Percentiles rank a stretch among this genome's conserved stretches.
phyloP scores from a whole-genome alignment of 2,113 vertebrate species.

The Rhea americana region DNA sequence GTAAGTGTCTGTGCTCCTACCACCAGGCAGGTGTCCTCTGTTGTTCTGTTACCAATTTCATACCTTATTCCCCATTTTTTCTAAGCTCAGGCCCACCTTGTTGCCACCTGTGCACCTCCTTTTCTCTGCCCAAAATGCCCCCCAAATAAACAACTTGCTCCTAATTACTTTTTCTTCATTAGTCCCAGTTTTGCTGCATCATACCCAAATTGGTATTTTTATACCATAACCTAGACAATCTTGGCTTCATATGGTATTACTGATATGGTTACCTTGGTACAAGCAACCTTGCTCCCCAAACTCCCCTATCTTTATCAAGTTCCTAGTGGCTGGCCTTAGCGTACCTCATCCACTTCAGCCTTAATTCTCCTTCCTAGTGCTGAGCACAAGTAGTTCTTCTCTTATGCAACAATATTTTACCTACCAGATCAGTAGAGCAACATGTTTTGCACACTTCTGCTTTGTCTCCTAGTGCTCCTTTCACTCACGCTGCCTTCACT shows the following conservation, averaged over 20 bases:
- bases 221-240: neutral
- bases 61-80: neutral
- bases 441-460: neutral
- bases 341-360: neutral
- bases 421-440: neutral
- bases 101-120: neutral
- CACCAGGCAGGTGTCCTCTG: neutral
- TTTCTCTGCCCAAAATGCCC: neutral
- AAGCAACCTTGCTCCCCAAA: neutral
- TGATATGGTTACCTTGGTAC: accelerated
- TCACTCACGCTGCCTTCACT: neutral
- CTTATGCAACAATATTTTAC: neutral
- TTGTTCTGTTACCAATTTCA: neutral
- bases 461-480: neutral
- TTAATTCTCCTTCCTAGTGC: neutral
- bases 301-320: neutral
- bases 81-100: neutral
- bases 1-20: neutral
- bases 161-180: neutral
- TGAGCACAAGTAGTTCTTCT: neutral
- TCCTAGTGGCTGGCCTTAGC: neutral
- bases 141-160: neutral
- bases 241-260: neutral
- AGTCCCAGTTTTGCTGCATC: neutral
- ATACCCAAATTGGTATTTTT: neutral